Evolutionary conservation across 2,888 invertebrate genomes (phyloP).

Genomic region (Philonicus albiceps): DNA sequence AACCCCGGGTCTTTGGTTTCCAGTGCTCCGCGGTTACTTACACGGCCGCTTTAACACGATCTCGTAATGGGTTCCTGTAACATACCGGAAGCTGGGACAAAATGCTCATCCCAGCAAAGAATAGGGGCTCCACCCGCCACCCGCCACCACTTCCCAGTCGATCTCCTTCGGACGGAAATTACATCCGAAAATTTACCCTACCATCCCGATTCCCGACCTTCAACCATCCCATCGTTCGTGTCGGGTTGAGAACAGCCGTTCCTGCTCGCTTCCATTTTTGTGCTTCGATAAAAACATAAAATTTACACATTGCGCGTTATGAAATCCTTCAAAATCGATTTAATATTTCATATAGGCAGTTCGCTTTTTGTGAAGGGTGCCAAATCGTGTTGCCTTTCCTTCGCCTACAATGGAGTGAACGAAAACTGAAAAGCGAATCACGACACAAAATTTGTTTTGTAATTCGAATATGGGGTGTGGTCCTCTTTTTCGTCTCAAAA

Average conservation of each 20-base stretch:
- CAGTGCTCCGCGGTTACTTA: background rate
- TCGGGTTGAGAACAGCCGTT: background rate
- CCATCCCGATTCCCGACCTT: background rate
- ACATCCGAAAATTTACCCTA: background rate
- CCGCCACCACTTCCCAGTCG: background rate
- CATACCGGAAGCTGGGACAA: background rate
- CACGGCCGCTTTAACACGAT: background rate
- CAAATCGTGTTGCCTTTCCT: background rate
- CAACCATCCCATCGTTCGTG: background rate
- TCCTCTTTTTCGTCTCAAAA: background rate
- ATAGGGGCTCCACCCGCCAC: background rate
- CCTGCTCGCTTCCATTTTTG: background rate
- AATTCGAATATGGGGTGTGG: background rate
- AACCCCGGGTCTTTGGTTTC: background rate
- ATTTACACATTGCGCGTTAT: background rate
- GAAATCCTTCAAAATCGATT: background rate
- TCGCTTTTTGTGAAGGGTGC: background rate
- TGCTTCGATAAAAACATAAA: background rate
- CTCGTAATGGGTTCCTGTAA: background rate
- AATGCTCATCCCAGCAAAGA: background rate
- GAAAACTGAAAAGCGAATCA: background rate
- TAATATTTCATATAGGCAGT: background rate
- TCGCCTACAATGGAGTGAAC: background rate
- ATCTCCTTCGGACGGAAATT: background rate
- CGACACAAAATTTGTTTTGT: background rate